Conservation (phyloP, 2,797 vertebrate genomes). For the Melopsittacus undulatus region DNA sequence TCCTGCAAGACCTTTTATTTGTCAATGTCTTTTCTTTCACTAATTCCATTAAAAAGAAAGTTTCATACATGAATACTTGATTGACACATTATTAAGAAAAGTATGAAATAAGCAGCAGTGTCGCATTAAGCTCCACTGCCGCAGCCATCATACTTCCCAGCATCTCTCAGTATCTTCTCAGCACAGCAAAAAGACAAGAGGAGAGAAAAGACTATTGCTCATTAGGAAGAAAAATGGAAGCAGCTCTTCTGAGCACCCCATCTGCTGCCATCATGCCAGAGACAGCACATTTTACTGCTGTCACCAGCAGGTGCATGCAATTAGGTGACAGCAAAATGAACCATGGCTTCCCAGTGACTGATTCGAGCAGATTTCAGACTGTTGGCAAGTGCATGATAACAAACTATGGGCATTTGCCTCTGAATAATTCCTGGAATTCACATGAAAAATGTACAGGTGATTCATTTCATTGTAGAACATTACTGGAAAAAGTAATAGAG, state of each 20-base stretch:
- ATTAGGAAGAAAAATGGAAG: slow-evolving; percentile 67
- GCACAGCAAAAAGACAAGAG: neutral
- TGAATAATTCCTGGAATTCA: slow-evolving; percentile 9
- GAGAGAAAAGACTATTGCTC: slow-evolving; percentile 42
- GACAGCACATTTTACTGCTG: slow-evolving; percentile 53
- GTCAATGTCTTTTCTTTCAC: neutral
- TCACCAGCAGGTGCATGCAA: slow-evolving; percentile 64
- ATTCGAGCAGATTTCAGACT: slow-evolving; percentile 21
- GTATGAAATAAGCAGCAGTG: neutral
- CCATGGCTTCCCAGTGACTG: slow-evolving; percentile 40
- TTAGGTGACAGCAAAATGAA: slow-evolving; percentile 68
- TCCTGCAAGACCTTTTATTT: neutral
- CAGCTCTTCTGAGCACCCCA: slow-evolving; percentile 36
- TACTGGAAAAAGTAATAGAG: neutral
- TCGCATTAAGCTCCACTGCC: neutral
- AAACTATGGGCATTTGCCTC: slow-evolving; percentile 10
- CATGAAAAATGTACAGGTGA: neutral
- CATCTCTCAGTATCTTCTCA: slow-evolving; percentile 4
- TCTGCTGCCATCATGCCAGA: slow-evolving; percentile 59
- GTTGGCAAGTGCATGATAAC: slow-evolving; percentile 22
- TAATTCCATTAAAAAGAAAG: slow-evolving; percentile 49
- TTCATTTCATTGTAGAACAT: neutral
- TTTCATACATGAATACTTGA: slow-evolving; percentile 16
- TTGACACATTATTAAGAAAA: slow-evolving; percentile 32
- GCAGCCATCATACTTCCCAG: slow-evolving; percentile 1